Percentiles rank a stretch among this genome's conserved stretches.
These are phyloP conservation scores for Porites rus DNA, from an alignment of 92 coral and sea anemone species.

Conservation along the genomic window DNA sequence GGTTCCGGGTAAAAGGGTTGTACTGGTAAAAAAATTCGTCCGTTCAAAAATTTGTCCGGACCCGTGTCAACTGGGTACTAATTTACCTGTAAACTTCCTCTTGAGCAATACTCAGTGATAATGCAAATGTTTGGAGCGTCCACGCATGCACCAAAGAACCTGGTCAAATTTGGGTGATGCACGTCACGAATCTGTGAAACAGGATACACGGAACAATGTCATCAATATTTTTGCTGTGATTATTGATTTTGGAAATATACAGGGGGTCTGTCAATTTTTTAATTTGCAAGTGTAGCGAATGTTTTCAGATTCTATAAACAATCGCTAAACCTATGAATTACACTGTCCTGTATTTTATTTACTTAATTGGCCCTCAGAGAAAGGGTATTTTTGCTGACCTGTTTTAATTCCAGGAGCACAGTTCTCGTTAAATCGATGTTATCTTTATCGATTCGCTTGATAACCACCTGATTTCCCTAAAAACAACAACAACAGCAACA, in stretches of 20 bases:
- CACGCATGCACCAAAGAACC: constrained; percentile 91
- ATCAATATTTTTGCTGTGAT: no score
- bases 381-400: constrained; percentile 56
- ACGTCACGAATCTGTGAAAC: constrained; percentile 76
- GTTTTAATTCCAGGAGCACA: constrained; percentile 85
- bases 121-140: constrained; percentile 84
- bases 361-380: no score
- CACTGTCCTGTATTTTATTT: no score
- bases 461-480: constrained; percentile 82
- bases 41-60: no score
- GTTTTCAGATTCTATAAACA: no score
- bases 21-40: no score
- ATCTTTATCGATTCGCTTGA: constrained; percentile 66
- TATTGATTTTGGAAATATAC: no score
- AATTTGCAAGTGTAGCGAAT: no score
- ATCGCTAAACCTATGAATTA: no score
- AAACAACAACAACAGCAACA: neutral
- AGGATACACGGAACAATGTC: no score
- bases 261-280: no score
- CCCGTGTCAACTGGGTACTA: neutral
- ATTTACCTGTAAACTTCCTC: constrained; percentile 85
- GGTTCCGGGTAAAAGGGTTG: no score
- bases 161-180: constrained; percentile 81
- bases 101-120: constrained; percentile 85
- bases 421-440: constrained; percentile 76